Conservation (phyloP, 2,797 vertebrate species). For the Sparidentex hasta region DNA sequence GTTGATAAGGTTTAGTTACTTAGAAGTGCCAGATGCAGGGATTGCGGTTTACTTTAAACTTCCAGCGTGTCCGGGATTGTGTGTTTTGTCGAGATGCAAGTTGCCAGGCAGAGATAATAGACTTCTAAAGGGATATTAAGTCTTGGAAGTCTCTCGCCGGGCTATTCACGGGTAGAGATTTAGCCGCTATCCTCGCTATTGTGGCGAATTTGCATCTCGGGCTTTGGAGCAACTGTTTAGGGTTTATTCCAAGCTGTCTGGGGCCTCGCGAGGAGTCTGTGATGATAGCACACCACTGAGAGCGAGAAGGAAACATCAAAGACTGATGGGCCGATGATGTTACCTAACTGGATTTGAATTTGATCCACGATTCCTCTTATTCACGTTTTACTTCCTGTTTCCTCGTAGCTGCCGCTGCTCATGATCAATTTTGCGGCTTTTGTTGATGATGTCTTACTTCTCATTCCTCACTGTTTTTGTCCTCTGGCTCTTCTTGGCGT, state of each 20-base stretch:
- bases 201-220: slow-evolving; percentile 91
- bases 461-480: slow-evolving; percentile 49
- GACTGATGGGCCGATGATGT: slow-evolving; percentile 85
- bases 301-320: slow-evolving; percentile 73
- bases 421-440: slow-evolving; percentile 8
- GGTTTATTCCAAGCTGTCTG: slow-evolving; percentile 87
- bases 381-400: slow-evolving; percentile 47
- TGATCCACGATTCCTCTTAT: slow-evolving; percentile 36
- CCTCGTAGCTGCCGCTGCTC: slow-evolving; percentile 5
- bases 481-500: slow-evolving; percentile 60
- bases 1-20: slow-evolving; percentile 89
- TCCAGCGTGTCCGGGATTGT: slow-evolving; percentile 27
- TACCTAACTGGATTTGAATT: slow-evolving; percentile 83
- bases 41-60: slow-evolving; percentile 62
- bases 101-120: slow-evolving; percentile 90
- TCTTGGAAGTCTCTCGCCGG: slow-evolving; percentile 89
- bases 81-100: slow-evolving; percentile 83
- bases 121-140: slow-evolving; percentile 90
- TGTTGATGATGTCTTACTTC: slow-evolving; percentile 27
- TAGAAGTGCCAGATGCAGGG: slow-evolving; percentile 59
- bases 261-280: slow-evolving; percentile 87
- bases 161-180: slow-evolving; percentile 91
- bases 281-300: slow-evolving; percentile 76
- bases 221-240: slow-evolving; percentile 84
- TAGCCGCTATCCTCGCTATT: slow-evolving; percentile 88